Base-by-base conservation (phyloP, 2,113 vertebrate species). In the Perca flavescens region DNA sequence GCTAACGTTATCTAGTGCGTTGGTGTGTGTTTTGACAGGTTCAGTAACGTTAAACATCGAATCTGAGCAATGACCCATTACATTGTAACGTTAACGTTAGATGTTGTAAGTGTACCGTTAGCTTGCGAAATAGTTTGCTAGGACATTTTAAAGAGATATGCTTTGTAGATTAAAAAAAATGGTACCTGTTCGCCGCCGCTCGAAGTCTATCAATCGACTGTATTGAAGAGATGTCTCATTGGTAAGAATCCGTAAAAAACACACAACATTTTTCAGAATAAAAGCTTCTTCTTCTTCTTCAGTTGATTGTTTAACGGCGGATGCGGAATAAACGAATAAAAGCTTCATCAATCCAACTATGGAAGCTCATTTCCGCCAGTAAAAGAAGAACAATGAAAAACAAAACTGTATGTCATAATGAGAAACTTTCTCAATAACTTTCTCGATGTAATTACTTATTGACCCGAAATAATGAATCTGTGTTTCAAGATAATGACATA, bases 201-300 rank as follows among this genome's bases (percentile, higher is more conserved):
- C 46, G 8, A 25, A 52, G 28, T 67, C 79, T 43, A 13, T 28
- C 60, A 12, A 3, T 19, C 36, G 40, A 21, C 50, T 56, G 17
- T 43, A 15, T 19, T 46, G 14, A 7, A 11, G 34, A 31, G n/a
- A 47, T 40, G 61, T 49, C 17, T 56, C 21, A 19, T 11, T 43
- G 16, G 3, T 66, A 15, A n/a, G 16, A 61, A 40, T 16, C 21
- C 54, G 2, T n/a, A 11, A 53, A 47, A 47, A 21, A n/a, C 47
- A 58, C 22, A 74, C 61, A 75, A 80, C 74, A 14, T 25, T n/a
- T 63, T 89, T 86, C 90, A 90, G 1, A 88, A 22, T 83, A 85
- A 90, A 85, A 67, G 65, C 22, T 28, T 7, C 1, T 25, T 25
- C 25, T 25, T 25, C 25, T 25, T 25, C 25, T 25, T 25, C 25